Evolutionary conservation across 2,113 vertebrate genomes (phyloP).

Genomic region (Ammodytes marinus): DNA sequence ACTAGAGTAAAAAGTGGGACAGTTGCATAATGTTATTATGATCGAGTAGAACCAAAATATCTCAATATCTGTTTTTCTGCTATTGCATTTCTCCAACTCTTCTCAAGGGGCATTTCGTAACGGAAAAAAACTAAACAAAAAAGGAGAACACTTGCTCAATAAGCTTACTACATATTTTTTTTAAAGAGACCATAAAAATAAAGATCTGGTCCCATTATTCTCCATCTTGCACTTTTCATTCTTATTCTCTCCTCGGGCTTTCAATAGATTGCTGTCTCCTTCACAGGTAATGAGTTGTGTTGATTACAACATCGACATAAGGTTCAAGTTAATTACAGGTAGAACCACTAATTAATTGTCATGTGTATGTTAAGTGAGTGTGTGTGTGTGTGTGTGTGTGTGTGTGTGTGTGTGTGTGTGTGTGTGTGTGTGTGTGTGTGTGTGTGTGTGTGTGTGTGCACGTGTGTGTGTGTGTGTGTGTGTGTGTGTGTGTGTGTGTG

Average conservation of each 20-base stretch:
- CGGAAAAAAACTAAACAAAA: neutral
- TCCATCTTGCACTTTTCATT: conserved; percentile 1
- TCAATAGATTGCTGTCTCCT: conserved; percentile 36
- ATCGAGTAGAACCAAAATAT: conserved; percentile 24
- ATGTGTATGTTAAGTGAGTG: conserved; percentile 41
- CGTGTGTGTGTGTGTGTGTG: too few relatives aligned
- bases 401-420: too few relatives aligned
- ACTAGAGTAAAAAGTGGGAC: conserved; percentile 41
- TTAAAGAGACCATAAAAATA: neutral
- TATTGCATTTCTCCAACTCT: neutral
- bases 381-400: conserved; percentile 7
- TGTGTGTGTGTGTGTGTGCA: too few relatives aligned
- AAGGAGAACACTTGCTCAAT: neutral
- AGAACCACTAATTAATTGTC: conserved; percentile 59
- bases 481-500: neutral
- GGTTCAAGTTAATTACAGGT: conserved; percentile 72
- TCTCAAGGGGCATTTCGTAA: neutral
- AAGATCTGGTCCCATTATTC: neutral
- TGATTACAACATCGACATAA: conserved; percentile 64
- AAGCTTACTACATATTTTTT: neutral
- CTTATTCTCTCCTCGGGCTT: conserved; percentile 24
- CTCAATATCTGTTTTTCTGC: conserved; percentile 7
- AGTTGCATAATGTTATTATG: conserved; percentile 53
- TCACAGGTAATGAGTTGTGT: conserved; percentile 65
- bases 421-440: too few relatives aligned